These are phyloP conservation scores for Masnerella sp. DNA, from an alignment of 2,888 invertebrate species.

Conservation along the genomic window DNA sequence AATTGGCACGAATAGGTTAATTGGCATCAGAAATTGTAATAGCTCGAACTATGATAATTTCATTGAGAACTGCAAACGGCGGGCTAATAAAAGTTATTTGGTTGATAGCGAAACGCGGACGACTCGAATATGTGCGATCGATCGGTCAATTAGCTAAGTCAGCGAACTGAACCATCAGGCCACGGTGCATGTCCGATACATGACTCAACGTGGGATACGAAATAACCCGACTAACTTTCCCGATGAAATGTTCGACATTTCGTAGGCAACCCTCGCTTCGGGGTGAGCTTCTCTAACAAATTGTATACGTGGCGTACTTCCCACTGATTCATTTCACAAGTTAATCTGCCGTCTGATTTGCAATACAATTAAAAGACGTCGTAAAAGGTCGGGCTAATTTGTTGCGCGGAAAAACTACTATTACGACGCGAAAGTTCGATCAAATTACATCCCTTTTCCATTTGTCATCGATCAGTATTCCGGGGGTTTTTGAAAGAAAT, in stretches of 20 bases:
- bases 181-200: conserved; percentile 46
- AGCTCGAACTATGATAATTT: conserved; percentile 6
- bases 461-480: not conserved
- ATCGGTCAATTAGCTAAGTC: conserved; percentile 55
- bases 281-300: conserved; percentile 47
- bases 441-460: conserved; percentile 28
- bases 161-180: conserved; percentile 38
- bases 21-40: conserved; percentile 1
- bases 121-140: conserved; percentile 42
- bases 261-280: conserved; percentile 51
- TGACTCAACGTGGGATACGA: conserved; percentile 43
- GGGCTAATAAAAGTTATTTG: conserved; percentile 29
- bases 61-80: conserved; percentile 3
- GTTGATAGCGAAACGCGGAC: conserved; percentile 22
- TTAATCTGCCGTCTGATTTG: conserved; percentile 53
- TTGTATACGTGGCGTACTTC: conserved; percentile 43
- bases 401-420: conserved; percentile 28
- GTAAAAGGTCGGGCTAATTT: conserved; percentile 40
- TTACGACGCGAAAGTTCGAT: conserved; percentile 34
- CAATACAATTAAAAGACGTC: conserved; percentile 55
- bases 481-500: no score
- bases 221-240: conserved; percentile 43
- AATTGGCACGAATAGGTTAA: conserved; percentile 11
- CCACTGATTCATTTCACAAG: conserved; percentile 54
- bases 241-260: conserved; percentile 52